These are phyloP conservation scores for Limulus polyphemus DNA, from an alignment of 2,888 invertebrate species.

Conservation along the genomic window DNA sequence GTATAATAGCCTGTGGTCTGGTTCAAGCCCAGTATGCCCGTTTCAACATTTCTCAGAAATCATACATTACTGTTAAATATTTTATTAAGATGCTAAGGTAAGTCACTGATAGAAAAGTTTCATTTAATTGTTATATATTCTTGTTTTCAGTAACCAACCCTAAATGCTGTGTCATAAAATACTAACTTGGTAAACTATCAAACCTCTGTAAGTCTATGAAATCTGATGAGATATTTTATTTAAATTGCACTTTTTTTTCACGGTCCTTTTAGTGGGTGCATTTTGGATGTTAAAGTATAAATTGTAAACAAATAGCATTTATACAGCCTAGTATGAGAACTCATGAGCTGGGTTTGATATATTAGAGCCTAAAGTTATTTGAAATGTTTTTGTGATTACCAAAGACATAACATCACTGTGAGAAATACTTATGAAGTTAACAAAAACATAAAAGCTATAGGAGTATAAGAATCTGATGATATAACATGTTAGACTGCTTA, in stretches of 20 bases:
- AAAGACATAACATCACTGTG: too few relatives aligned
- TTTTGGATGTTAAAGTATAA: too few relatives aligned
- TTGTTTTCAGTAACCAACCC: not conserved
- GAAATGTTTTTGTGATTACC: too few relatives aligned
- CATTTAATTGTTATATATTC: not conserved
- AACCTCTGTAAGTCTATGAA: not conserved
- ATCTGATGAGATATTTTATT: not conserved
- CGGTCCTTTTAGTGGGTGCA: too few relatives aligned
- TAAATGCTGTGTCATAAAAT: not conserved
- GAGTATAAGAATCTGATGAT: too few relatives aligned
- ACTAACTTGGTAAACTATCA: not conserved
- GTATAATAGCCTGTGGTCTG: conserved; percentile 44
- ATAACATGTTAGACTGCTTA: too few relatives aligned
- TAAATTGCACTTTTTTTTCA: not conserved
- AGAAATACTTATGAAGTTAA: too few relatives aligned
- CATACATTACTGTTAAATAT: conserved; percentile 43
- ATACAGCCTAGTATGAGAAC: too few relatives aligned
- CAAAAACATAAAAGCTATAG: too few relatives aligned
- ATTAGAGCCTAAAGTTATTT: too few relatives aligned
- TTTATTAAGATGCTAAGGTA: conserved; percentile 44
- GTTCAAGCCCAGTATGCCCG: conserved; percentile 46
- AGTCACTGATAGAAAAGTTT: conserved; percentile 3
- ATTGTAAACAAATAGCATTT: too few relatives aligned
- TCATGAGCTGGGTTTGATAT: too few relatives aligned
- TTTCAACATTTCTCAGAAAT: conserved; percentile 44